phyloP scores from a whole-genome alignment of 2,888 invertebrate genomes.

The Glomeris marginata region DNA sequence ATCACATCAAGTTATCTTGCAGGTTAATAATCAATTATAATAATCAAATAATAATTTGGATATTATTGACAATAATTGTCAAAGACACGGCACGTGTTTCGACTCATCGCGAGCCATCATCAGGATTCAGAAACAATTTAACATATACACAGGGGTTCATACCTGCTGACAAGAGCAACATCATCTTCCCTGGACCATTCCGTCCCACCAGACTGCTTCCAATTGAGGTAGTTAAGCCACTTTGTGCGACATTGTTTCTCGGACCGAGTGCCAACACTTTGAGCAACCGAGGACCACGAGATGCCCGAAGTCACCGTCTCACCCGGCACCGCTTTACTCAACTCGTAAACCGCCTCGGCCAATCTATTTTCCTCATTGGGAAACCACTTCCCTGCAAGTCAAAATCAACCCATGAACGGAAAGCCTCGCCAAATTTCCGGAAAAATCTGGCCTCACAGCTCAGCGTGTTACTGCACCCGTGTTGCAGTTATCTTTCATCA shows the following conservation, averaged over 20 bases:
- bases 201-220: conserved; percentile 33
- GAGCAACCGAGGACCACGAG: conserved; percentile 32
- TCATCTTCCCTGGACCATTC: conserved; percentile 35
- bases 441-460: background rate
- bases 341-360: conserved; percentile 31
- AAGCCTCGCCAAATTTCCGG: background rate
- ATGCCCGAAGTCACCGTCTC: conserved; percentile 31
- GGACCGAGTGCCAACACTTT: conserved; percentile 31
- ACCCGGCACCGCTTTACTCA: conserved; percentile 29
- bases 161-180: conserved; percentile 31
- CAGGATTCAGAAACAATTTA: background rate
- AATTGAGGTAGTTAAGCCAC: conserved; percentile 36
- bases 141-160: background rate
- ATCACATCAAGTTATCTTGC: background rate
- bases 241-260: conserved; percentile 38
- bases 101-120: too few species aligned
- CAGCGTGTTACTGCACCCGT: conserved; percentile 23
- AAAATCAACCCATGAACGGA: background rate
- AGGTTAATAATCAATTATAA: background rate
- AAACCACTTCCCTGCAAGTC: conserved; percentile 31
- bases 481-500: conserved; percentile 35
- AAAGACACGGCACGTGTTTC: background rate
- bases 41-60: background rate
- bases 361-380: conserved; percentile 32
- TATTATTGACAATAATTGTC: background rate